Evolutionary conservation across 37 sponge, comb jelly and placozoan genomes (phyloP).

Genomic region (Lycopodina hypogea): DNA sequence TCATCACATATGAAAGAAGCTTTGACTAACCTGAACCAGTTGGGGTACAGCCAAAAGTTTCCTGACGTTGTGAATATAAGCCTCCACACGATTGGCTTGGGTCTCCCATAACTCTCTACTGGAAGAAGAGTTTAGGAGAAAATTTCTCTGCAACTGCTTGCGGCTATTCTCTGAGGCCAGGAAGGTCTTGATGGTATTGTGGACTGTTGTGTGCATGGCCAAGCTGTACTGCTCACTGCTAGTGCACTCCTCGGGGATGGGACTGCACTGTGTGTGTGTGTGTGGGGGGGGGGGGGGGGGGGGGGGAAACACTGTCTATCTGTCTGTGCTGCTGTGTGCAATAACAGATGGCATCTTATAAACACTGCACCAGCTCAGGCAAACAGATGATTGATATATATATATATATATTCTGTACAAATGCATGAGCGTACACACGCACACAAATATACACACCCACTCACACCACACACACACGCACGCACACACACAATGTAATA

Average conservation of each 20-base stretch:
- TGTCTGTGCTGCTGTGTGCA: too few relatives aligned
- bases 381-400: too few relatives aligned
- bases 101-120: background rate
- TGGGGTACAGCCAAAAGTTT: background rate
- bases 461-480: too few relatives aligned
- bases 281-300: too few relatives aligned
- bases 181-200: background rate
- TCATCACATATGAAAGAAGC: too few relatives aligned
- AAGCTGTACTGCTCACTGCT: background rate
- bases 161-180: background rate
- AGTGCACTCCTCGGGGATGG: slow-evolving; percentile 1
- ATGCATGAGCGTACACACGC: too few relatives aligned
- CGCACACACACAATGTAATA: too few relatives aligned
- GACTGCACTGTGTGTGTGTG: background rate
- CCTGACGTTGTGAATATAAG: background rate
- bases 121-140: background rate
- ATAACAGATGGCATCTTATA: too few relatives aligned
- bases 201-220: slow-evolving; percentile 6
- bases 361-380: too few relatives aligned
- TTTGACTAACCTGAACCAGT: background rate
- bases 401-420: too few relatives aligned
- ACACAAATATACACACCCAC: too few relatives aligned
- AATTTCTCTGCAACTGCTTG: background rate
- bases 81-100: background rate
- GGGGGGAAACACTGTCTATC: too few relatives aligned